phyloP scores from a whole-genome alignment of 2,113 vertebrate genomes.

The Myxocyprinus asiaticus region DNA sequence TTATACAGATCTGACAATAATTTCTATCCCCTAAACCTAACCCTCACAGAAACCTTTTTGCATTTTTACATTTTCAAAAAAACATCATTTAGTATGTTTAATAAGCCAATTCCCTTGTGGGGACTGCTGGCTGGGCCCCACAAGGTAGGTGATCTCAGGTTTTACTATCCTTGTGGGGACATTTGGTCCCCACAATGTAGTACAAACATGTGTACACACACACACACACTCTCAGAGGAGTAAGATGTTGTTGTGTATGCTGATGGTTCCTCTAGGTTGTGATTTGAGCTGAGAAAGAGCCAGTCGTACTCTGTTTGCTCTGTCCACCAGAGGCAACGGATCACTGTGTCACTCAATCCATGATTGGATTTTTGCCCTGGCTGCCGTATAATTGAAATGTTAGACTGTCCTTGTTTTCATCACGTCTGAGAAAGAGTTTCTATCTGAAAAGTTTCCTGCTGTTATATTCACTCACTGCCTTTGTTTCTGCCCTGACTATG shows the following conservation, averaged over 20 bases:
- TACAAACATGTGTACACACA: too few relatives aligned
- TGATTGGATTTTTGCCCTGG: slow-evolving; percentile 6
- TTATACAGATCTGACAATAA: too few relatives aligned
- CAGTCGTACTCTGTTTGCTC: neutral
- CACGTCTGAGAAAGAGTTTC: neutral
- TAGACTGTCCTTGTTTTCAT: neutral
- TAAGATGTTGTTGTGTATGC: neutral
- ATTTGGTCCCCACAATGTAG: too few relatives aligned
- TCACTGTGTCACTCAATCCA: neutral
- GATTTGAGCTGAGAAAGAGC: slow-evolving; percentile 11
- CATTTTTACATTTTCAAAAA: too few relatives aligned
- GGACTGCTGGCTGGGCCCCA: too few relatives aligned
- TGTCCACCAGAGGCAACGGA: slow-evolving; percentile 16
- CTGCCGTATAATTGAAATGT: slow-evolving; percentile 4
- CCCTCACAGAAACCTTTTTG: too few relatives aligned
- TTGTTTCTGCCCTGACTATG: neutral
- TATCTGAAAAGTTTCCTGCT: neutral
- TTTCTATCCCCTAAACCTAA: too few relatives aligned
- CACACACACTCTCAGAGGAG: neutral
- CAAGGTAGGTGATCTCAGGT: too few relatives aligned
- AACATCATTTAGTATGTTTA: too few relatives aligned
- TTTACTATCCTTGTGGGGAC: too few relatives aligned
- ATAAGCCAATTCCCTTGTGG: too few relatives aligned
- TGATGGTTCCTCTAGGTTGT: slow-evolving; percentile 1
- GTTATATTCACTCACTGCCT: neutral